Evolutionary conservation across 2,888 invertebrate species (phyloP).

Genomic region (Tuta absoluta): DNA sequence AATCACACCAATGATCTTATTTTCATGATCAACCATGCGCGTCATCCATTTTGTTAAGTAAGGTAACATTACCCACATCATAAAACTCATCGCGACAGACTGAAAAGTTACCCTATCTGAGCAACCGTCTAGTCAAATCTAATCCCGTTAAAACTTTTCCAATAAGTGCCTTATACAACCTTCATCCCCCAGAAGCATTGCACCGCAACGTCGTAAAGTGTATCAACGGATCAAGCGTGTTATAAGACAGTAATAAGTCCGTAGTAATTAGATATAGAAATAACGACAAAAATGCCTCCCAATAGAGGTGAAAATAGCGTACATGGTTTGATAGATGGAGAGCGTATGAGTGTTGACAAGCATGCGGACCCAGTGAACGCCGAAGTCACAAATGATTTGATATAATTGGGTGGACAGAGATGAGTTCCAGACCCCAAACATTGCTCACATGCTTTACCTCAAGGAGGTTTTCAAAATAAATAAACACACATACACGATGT

Average conservation of each 20-base stretch:
- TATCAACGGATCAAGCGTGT: conserved; percentile 21
- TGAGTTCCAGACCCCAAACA: conserved; percentile 29
- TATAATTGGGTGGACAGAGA: conserved; percentile 40
- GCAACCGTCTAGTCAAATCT: conserved; percentile 63
- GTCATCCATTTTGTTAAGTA: conserved; percentile 39
- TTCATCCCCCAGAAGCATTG: conserved; percentile 54
- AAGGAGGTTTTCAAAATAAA: not conserved
- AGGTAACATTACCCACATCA: conserved; percentile 55
- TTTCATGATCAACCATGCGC: conserved; percentile 1
- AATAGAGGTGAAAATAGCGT: conserved; percentile 26
- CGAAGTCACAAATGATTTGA: conserved; percentile 39
- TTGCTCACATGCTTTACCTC: not conserved
- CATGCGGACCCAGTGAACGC: conserved; percentile 35
- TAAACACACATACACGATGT: not conserved
- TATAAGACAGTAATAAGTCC: conserved; percentile 6
- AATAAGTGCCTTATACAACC: conserved; percentile 57
- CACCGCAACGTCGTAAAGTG: conserved; percentile 43
- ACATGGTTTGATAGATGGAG: conserved; percentile 31
- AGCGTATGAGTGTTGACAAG: conserved; percentile 25
- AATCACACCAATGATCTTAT: not conserved
- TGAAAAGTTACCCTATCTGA: conserved; percentile 37
- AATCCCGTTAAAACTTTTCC: conserved; percentile 79
- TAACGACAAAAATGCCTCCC: conserved; percentile 16
- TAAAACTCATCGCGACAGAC: conserved; percentile 29
- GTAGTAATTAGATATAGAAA: conserved; percentile 20